A percentile compares a stretch with the other conserved stretches of the same genome.
These are phyloP conservation scores for Calliopum simillimum DNA, from an alignment of 2,888 invertebrate genomes.

Conservation along the genomic window DNA sequence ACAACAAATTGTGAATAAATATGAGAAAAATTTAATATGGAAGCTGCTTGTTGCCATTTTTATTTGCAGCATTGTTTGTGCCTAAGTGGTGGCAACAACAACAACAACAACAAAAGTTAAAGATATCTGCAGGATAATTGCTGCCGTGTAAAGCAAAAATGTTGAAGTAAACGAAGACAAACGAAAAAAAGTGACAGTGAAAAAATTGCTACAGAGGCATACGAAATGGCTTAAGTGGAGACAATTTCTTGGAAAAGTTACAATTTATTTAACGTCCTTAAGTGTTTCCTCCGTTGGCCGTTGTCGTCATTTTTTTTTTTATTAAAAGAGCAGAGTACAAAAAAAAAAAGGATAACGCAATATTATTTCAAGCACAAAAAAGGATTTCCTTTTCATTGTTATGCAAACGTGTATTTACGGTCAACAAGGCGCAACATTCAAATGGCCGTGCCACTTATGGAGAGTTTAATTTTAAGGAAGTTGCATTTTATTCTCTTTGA, in stretches of 20 bases:
- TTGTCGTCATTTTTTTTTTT: background rate
- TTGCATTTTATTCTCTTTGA: too few relatives aligned
- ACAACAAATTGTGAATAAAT: background rate
- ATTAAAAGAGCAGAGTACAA: background rate
- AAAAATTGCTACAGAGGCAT: background rate
- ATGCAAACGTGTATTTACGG: conserved; percentile 20
- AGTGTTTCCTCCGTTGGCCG: conserved; percentile 4
- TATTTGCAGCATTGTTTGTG: conserved; percentile 14
- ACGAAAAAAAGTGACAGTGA: too few relatives aligned
- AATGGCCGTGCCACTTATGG: background rate
- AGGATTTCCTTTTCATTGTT: conserved; percentile 6
- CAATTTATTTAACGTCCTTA: conserved; percentile 22
- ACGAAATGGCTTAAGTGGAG: conserved; percentile 20
- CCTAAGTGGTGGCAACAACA: conserved; percentile 9
- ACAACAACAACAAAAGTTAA: background rate
- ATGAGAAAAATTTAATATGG: conserved; percentile 18
- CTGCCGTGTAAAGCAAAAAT: conserved; percentile 7
- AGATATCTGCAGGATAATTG: conserved; percentile 24
- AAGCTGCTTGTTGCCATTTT: conserved; percentile 15
- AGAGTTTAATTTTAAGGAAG: too few relatives aligned
- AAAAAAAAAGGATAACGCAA: conserved; percentile 6
- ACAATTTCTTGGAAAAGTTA: conserved; percentile 25
- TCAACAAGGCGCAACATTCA: conserved; percentile 3
- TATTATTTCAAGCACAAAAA: conserved; percentile 17
- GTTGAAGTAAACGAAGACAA: background rate